Conservation (phyloP, 53 echinoderm and acorn worm genomes). For the Patiria pectinifera region DNA sequence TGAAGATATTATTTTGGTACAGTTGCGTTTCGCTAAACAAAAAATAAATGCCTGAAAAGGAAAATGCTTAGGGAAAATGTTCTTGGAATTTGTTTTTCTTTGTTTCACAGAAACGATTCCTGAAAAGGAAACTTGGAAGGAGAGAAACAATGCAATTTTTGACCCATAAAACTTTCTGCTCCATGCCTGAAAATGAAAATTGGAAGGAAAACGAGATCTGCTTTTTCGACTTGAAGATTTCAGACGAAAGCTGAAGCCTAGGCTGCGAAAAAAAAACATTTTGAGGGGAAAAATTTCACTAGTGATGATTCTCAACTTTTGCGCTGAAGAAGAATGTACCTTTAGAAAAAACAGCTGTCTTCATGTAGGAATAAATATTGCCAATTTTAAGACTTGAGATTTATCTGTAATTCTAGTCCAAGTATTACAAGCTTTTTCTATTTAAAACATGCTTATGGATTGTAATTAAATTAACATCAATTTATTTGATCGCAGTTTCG, state of each 20-base stretch:
- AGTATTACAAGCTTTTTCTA: too few relatives aligned
- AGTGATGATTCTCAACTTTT: neutral
- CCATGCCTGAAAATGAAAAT: slow-evolving; percentile 23
- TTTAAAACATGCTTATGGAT: too few relatives aligned
- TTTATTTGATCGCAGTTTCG: too few relatives aligned
- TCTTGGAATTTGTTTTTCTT: slow-evolving; percentile 6
- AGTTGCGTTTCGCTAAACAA: slow-evolving; percentile 21
- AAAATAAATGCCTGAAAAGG: slow-evolving; percentile 61
- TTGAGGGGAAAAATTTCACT: neutral
- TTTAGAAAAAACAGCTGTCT: neutral
- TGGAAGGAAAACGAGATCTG: neutral
- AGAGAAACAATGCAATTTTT: slow-evolving; percentile 13
- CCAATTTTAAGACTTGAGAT: too few relatives aligned
- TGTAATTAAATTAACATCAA: too few relatives aligned
- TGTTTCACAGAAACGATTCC: slow-evolving; percentile 19
- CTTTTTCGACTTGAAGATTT: neutral
- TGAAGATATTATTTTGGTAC: neutral
- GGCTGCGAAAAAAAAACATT: slow-evolving; percentile 22
- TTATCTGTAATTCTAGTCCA: too few relatives aligned
- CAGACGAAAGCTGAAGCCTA: neutral
- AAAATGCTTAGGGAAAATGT: slow-evolving; percentile 24
- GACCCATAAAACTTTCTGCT: neutral
- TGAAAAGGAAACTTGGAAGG: slow-evolving; percentile 27
- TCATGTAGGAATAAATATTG: neutral
- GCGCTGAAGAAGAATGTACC: neutral